phyloP scores from a whole-genome alignment of 2,797 vertebrate species.

The Phalloptychus januarius region DNA sequence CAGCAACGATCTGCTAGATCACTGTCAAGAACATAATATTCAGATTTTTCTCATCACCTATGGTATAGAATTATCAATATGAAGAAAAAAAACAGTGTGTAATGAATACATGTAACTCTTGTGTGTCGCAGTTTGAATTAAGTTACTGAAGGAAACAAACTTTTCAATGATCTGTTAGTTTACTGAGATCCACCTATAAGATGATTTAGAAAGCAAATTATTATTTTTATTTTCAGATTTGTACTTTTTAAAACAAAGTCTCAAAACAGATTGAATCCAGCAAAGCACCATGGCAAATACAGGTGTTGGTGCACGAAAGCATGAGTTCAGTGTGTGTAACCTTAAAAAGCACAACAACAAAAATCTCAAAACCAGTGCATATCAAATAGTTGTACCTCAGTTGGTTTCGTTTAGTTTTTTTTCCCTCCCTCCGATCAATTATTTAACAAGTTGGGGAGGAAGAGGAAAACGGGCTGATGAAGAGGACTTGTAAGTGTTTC shows the following conservation, averaged over 20 bases:
- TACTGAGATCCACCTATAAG: background rate
- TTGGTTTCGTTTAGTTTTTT: constrained; percentile 10
- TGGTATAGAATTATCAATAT: background rate
- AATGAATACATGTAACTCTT: background rate
- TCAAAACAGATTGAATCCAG: background rate
- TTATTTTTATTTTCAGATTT: background rate
- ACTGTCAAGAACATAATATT: background rate
- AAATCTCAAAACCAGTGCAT: constrained; percentile 23
- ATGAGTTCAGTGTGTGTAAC: constrained; percentile 11
- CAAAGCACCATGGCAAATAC: background rate
- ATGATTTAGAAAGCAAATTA: background rate
- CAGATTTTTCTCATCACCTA: background rate
- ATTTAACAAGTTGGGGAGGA: constrained; percentile 19
- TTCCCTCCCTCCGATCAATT: constrained; percentile 2
- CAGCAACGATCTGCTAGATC: background rate
- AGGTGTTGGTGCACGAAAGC: background rate
- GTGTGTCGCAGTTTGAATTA: background rate
- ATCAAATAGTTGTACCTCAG: constrained; percentile 13
- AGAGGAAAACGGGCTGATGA: constrained; percentile 13
- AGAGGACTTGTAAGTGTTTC: background rate
- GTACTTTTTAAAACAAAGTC: background rate
- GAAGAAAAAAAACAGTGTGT: background rate
- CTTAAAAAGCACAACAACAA: constrained; percentile 60
- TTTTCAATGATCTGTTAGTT: background rate
- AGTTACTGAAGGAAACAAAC: background rate